Evolutionary conservation across 1,140 invertebrate genomes (phyloP), one percentile per base, ranked within the genome.

Genomic region (Olivierus martensii): DNA sequence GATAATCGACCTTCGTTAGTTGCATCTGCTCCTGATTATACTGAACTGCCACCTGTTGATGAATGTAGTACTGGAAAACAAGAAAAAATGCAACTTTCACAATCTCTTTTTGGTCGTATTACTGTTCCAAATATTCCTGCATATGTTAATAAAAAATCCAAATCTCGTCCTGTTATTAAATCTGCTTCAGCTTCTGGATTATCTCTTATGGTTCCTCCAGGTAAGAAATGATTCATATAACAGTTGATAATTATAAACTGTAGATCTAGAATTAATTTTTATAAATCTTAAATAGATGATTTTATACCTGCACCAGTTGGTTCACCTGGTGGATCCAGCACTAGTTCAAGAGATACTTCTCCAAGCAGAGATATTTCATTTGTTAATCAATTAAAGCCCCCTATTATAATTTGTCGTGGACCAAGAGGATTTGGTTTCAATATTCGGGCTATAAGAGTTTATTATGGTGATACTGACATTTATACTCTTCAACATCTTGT

Each of bases 401-500:
- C 89, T 3, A 88, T 96, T 35, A 89, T 96, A 41, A 86, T 97
- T 38, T 76, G 88, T 38, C 78, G 88, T 62, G 89, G 91, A 3
- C 85, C 92, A 0, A 78, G 84, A 62, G 93, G 93, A 0, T 96
- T 94, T 72, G 94, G 94, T 9, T 98, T 98, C 69, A 94, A 87
- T 0, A 83, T 97, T 14, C 82, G 93, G 63, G 94, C 93, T 2
- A 93, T 97, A 55, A 75, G 92, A 17, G 94, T 97, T 1, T 97
- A 95, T 67, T 91, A 91, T 68, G 93, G 93, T 0, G 90, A 97
- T 59, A 84, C 84, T 11, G 89, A 98, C 71, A 89, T 91, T 63
- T 98, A 95, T 68, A 96, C 90, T 6, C 89, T 97, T 77, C 92
- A 97, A 67, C 93, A 97, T 74, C 72, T 96, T 53, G 91, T 97